Evolutionary conservation across 2,888 invertebrate species (phyloP).

Genomic region (Pyrochroa serraticornis): DNA sequence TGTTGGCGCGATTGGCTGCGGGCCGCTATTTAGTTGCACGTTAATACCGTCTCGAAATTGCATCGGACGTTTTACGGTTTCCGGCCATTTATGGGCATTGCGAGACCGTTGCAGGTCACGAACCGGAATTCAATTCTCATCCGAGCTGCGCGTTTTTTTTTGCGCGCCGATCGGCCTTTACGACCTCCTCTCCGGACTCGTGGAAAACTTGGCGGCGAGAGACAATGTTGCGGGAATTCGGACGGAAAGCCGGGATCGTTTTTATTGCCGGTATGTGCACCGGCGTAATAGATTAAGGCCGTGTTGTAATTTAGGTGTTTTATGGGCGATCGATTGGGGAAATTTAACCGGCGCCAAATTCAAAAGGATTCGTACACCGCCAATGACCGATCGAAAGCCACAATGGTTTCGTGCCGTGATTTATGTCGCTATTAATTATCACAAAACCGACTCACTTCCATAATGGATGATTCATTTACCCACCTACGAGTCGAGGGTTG

Average conservation of each 20-base stretch:
- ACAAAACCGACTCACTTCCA: conserved; percentile 6
- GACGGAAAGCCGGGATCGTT: conserved; percentile 1
- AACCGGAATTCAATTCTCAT: conserved; percentile 12
- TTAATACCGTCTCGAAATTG: not conserved
- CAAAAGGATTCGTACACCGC: conserved; percentile 10
- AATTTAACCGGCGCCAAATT: conserved; percentile 17
- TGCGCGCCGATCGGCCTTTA: not conserved
- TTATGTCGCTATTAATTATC: conserved; percentile 22
- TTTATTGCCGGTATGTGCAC: conserved; percentile 10
- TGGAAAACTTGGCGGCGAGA: no score
- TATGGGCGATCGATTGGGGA: conserved; percentile 19
- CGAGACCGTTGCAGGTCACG: conserved; percentile 4
- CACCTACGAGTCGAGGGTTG: not conserved
- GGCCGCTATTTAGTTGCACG: not conserved
- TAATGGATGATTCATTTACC: conserved; percentile 14
- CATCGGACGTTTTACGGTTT: not conserved
- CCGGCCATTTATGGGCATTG: not conserved
- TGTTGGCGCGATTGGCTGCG: no score
- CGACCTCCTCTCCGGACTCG: conserved; percentile 9
- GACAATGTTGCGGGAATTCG: no score
- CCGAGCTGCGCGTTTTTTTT: not conserved
- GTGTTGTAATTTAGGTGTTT: conserved; percentile 19
- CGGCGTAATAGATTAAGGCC: conserved; percentile 12
- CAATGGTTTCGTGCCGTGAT: conserved; percentile 17
- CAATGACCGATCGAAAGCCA: conserved; percentile 8